Conservation (phyloP, 2,797 vertebrate species). For the Liasis olivaceus region DNA sequence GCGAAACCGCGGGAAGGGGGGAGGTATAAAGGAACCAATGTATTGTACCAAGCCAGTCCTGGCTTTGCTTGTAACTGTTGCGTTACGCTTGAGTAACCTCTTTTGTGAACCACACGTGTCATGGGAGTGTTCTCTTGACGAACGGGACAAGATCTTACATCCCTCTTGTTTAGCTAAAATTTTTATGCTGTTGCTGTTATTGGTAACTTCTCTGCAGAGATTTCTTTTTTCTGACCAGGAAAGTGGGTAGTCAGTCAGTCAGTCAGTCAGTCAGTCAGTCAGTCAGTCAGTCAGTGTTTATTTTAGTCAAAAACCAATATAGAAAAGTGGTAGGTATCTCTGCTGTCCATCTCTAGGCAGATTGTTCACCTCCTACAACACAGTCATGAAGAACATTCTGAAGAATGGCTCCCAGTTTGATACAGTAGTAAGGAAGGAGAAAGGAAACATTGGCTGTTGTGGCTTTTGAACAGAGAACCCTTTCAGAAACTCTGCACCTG, state of each 20-base stretch:
- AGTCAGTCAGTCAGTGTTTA: background rate
- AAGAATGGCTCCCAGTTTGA: slow-evolving; percentile 38
- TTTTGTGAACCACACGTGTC: no score
- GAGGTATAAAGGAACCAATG: no score
- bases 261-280: background rate
- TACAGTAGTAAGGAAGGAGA: background rate
- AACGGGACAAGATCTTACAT: no score
- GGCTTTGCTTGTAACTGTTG: no score
- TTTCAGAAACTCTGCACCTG: background rate
- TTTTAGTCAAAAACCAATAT: background rate
- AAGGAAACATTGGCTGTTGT: background rate
- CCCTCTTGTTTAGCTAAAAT: background rate
- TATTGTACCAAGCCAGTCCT: no score
- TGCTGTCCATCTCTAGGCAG: background rate
- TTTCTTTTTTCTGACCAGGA: background rate
- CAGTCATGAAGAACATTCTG: background rate
- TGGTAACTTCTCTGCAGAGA: background rate
- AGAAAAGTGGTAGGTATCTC: background rate
- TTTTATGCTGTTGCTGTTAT: background rate
- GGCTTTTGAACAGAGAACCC: background rate
- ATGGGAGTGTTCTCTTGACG: no score
- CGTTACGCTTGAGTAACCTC: no score
- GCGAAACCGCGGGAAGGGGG: no score
- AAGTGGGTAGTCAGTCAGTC: background rate
- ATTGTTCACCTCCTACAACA: background rate